Conservation (phyloP, 2,113 vertebrate genomes). For the Ptychochromis oligacanthus region DNA sequence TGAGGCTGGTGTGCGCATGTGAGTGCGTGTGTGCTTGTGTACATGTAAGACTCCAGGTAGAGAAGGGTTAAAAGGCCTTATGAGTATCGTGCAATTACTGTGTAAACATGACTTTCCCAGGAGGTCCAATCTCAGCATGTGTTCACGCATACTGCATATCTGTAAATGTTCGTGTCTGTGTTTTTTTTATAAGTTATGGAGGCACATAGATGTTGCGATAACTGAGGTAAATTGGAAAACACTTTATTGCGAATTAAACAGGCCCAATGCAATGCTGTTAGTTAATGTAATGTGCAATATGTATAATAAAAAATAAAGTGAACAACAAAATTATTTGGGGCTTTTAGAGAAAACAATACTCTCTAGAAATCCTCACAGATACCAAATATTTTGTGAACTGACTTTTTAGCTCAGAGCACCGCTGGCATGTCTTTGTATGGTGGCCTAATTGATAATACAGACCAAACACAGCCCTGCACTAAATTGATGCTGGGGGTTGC, state of each 20-base stretch:
- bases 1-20: neutral
- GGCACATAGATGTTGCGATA: neutral
- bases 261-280: neutral
- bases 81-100: neutral
- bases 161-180: neutral
- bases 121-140: neutral
- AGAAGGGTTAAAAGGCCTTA: neutral
- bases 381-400: no score
- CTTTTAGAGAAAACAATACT: no score
- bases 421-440: no score
- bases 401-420: no score
- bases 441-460: no score
- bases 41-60: slow-evolving; percentile 4
- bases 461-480: no score
- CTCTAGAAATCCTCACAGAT: no score
- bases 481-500: neutral
- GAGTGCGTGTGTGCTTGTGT: neutral
- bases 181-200: neutral
- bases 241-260: neutral
- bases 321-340: no score
- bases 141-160: neutral
- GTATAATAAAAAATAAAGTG: no score
- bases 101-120: neutral
- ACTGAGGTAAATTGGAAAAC: neutral
- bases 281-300: no score